Base-by-base conservation (phyloP, 2,113 vertebrate species). In the Myrmecobius fasciatus region DNA sequence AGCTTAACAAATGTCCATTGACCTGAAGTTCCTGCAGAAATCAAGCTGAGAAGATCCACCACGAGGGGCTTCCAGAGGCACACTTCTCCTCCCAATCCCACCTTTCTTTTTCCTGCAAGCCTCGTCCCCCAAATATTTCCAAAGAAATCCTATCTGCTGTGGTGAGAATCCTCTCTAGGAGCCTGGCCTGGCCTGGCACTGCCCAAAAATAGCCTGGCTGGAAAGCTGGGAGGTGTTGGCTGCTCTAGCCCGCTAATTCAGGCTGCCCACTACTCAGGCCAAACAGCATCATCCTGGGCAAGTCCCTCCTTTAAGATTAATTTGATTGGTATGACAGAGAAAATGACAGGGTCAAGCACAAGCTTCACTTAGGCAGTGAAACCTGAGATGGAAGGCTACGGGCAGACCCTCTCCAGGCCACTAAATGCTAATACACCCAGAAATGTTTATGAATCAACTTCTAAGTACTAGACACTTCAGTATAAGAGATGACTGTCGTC, bases 61-160 rank as follows among this genome's bases (percentile, higher is more conserved):
- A 97, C 95, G 91, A 96, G 98, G 97, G 97, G 98, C 97, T 97
- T 97, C 97, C 94, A 28, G 92, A 96, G 95, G 96, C 97, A 97
- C 96, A 96, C 97, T 98, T 98, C 97, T 97, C 96, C 94, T 97
- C 96, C 98, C 98, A 98, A 98, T 98, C 97, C 98, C 97, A 98
- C 97, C 98, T 97, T 97, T 98, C 97, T 98, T 96, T 97, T 98
- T 95, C 95, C 96, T 0, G 0, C 97, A 96, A 95, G 97, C 97
- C 97, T 97, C 93, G 96, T 95, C 94, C 92, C 93, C 97, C 67
- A 83, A 4, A 2, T 7, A 90, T 96, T 98, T 96, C 75, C 96
- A 96, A 75, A 96, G 96, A 96, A 97, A 92, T 43, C 17, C 67
- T 83, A 96, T 90, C 94, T 0, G 0, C 94, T 95, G 52, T 97